Evolutionary conservation across 2,888 invertebrate genomes (phyloP), one percentile per base, ranked within the genome.

Genomic region (Bellardia bayeri): DNA sequence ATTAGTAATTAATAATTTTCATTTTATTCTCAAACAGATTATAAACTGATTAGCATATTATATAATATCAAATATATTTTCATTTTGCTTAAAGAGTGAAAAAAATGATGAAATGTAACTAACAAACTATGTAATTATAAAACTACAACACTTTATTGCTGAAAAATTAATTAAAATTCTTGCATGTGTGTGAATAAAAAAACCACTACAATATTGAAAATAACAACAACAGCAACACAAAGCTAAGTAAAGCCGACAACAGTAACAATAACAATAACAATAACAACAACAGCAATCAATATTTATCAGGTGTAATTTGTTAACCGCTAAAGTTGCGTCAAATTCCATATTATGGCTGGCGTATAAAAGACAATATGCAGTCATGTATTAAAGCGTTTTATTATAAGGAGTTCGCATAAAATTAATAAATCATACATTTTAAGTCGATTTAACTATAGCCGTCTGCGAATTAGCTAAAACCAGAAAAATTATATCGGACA

Each of bases 91-190:
- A 11, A 54, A 45, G 14, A 33, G 23, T 42, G 49, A 45, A n/a
- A 23, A 42, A 42, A n/a, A 58, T 37, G 63, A 30, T 63, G 30
- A 14, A 51, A 37, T 13, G 8, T 23, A 45, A 66, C 16, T 23
- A 72, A 82, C 37, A 37, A 82, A 75, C 58, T 64, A n/a, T n/a
- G n/a, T n/a, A 75, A 75, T 82, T 75, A 82, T 58, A 51, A 82
- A 82, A 51, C 68, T 40, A 45, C 54, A 68, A 45, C 54, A 68
- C 16, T 63, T 45, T 45, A 49, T 40, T 66, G 64, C 40, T 71
- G 64, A 61, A 72, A 87, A 84, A 72, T 80, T 81, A 84, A 84
- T 87, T 84, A 81, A 87, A 81, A 87, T 81, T 83, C 58, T 45
- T 61, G 33, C 45, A 61, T 56, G 49, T 23, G 2, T 30, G 63